Conservation (phyloP, 2,888 invertebrate species). For the Ophonus ardosiacus region DNA sequence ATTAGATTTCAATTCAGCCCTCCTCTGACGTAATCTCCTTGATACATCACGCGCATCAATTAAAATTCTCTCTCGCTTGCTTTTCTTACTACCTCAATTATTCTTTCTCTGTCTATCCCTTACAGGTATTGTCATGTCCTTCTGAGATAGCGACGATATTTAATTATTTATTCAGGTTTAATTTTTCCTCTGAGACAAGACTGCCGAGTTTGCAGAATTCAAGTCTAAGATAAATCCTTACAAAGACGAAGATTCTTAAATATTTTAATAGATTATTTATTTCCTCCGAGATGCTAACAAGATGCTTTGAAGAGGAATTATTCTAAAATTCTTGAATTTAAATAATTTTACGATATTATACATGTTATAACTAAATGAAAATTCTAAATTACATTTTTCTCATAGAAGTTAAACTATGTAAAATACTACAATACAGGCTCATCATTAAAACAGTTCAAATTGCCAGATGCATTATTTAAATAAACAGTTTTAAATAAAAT, state of each 20-base stretch:
- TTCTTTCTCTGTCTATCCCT: background rate
- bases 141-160: conserved; percentile 20
- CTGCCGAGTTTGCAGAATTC: conserved; percentile 21
- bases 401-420: no score
- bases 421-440: no score
- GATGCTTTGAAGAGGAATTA: background rate
- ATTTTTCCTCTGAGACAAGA: background rate
- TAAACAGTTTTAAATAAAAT: no score
- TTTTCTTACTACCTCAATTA: background rate
- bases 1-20: conserved; percentile 10
- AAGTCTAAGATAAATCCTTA: background rate
- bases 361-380: no score
- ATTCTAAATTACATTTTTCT: no score
- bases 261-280: conserved; percentile 11
- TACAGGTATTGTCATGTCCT: background rate
- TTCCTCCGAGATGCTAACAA: background rate
- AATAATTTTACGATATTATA: no score
- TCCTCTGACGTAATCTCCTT: background rate
- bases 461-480: no score
- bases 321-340: background rate
- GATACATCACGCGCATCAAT: conserved; percentile 23
- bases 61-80: conserved; percentile 4
- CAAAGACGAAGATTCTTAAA: conserved; percentile 8
- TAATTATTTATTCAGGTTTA: conserved; percentile 36
- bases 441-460: no score